These are phyloP conservation scores for Dasypogon diadema DNA, from an alignment of 2,888 invertebrate genomes.

Conservation along the genomic window DNA sequence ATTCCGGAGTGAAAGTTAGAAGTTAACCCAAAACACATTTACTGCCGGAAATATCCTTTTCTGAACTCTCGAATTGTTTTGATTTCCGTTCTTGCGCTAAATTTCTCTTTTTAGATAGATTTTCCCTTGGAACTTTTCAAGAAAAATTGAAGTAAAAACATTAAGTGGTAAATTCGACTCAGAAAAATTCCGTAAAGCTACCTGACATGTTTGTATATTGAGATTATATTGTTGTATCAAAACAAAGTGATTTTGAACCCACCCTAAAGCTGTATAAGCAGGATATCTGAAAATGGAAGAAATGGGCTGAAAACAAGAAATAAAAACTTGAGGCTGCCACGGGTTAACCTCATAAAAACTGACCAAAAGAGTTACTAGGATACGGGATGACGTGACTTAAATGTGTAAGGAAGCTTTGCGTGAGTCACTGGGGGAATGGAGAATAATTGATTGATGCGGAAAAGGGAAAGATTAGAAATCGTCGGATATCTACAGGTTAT, in stretches of 20 bases:
- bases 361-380: conserved; percentile 28
- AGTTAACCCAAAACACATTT: background rate
- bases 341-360: conserved; percentile 24
- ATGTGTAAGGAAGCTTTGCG: background rate
- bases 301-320: conserved; percentile 1
- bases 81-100: conserved; percentile 27
- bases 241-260: conserved; percentile 7
- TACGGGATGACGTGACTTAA: conserved; percentile 25
- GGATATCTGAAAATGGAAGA: background rate
- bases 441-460: too few species aligned
- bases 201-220: conserved; percentile 41
- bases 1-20: background rate
- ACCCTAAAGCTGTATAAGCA: background rate
- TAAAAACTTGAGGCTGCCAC: conserved; percentile 16
- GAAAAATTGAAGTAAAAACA: conserved; percentile 5
- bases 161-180: conserved; percentile 15
- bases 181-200: conserved; percentile 7
- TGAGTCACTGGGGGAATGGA: too few species aligned
- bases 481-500: too few species aligned
- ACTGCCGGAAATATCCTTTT: conserved; percentile 24
- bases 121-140: background rate
- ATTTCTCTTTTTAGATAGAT: conserved; percentile 32
- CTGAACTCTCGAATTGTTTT: conserved; percentile 28
- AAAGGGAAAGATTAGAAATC: too few species aligned
- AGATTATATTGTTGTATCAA: conserved; percentile 37